phyloP scores from a whole-genome alignment of 2,888 invertebrate species.

The Mythimna ferrago region DNA sequence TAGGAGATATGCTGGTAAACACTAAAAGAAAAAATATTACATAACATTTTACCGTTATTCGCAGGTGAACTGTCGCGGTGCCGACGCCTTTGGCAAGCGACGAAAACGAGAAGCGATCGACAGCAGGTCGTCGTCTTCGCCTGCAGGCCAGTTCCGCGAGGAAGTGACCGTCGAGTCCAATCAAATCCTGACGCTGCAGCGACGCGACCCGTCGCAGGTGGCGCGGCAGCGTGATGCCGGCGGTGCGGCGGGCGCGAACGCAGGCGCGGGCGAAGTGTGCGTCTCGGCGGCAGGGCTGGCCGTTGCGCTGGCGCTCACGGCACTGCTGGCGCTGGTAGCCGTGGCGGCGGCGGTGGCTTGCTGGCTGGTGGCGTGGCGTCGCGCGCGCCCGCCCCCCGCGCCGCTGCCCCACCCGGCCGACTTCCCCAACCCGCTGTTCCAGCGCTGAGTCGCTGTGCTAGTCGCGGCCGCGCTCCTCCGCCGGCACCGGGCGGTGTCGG shows the following conservation, averaged over 20 bases:
- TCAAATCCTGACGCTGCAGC: conserved; percentile 97
- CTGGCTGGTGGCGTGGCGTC: conserved; percentile 98
- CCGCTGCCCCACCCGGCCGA: conserved; percentile 98
- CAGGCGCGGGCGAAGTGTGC: conserved; percentile 94
- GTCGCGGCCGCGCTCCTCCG: conserved; percentile 88
- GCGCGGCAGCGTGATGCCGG: conserved; percentile 95
- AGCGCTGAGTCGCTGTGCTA: conserved; percentile 84
- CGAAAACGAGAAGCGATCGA: conserved; percentile 91
- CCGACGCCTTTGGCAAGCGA: conserved; percentile 96
- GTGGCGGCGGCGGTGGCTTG: conserved; percentile 98
- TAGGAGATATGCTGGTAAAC: neutral
- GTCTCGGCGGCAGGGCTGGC: conserved; percentile 98
- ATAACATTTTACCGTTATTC: conserved; percentile 15
- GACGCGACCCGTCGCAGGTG: conserved; percentile 94
- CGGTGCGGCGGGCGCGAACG: conserved; percentile 86
- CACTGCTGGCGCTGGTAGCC: conserved; percentile 97
- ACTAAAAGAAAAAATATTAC: neutral
- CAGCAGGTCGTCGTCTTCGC: conserved; percentile 90
- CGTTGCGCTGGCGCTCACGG: conserved; percentile 97
- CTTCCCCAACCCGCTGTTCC: conserved; percentile 98
- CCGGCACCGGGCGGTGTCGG: conserved; percentile 90
- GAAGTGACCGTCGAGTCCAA: conserved; percentile 98
- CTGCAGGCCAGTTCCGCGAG: conserved; percentile 96
- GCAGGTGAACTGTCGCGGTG: conserved; percentile 97
- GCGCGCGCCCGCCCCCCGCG: conserved; percentile 96